Conservation (phyloP, 1,140 invertebrate species). For the Tetramorium simillimum region DNA sequence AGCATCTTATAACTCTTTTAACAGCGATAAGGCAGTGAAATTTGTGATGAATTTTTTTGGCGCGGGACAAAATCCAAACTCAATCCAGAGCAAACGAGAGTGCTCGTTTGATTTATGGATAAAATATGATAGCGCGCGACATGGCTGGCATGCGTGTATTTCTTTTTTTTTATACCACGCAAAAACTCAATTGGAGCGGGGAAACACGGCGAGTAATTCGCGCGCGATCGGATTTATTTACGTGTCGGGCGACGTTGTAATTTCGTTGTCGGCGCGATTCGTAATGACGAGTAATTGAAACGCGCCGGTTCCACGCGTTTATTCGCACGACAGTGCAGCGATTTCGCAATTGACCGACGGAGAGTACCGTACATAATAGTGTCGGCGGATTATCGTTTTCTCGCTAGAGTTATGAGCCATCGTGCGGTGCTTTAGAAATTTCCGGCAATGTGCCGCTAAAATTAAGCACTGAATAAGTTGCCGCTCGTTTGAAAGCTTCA, state of each 20-base stretch:
- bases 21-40: background rate
- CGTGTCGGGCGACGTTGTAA: conserved; percentile 50
- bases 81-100: conserved; percentile 22
- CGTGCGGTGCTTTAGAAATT: conserved; percentile 60
- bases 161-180: conserved; percentile 19
- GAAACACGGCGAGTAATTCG: conserved; percentile 50
- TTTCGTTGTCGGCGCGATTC: conserved; percentile 54
- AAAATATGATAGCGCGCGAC: conserved; percentile 46
- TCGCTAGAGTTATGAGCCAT: conserved; percentile 62
- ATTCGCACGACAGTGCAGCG: conserved; percentile 55
- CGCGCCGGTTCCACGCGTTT: conserved; percentile 37
- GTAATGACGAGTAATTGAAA: conserved; percentile 60
- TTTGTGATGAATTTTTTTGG: conserved; percentile 2
- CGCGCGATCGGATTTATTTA: conserved; percentile 58
- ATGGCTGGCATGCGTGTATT: conserved; percentile 16
- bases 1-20: conserved; percentile 21
- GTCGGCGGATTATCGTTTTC: conserved; percentile 64
- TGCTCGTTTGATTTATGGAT: conserved; percentile 49
- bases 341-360: conserved; percentile 67
- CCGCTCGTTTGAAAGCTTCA: conserved; percentile 36
- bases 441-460: conserved; percentile 57
- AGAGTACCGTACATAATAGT: conserved; percentile 62
- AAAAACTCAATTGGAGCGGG: conserved; percentile 51
- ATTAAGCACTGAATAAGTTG: conserved; percentile 62
- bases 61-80: conserved; percentile 3